Base-by-base conservation (phyloP, 2,113 vertebrate genomes). In the Telmatochromis sp. region DNA sequence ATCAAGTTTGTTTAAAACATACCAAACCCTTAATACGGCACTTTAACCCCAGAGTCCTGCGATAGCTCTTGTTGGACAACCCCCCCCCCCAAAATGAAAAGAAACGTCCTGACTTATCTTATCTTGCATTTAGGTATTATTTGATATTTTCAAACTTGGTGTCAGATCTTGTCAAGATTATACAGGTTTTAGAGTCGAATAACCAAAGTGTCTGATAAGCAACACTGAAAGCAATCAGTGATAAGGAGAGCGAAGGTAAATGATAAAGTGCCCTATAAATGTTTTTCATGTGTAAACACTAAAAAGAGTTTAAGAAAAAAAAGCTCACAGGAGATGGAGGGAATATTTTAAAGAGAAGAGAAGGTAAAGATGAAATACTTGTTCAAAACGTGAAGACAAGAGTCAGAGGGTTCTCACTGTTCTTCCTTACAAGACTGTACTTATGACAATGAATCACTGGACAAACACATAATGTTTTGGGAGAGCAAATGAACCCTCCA, bases 381-480 rank as follows among this genome's bases (percentile, higher is more conserved):
- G 42, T 49, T n/a, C 26, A 65, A 49, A 83, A 54, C 5, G 9
- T 37, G 55, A 6, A 86, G 73, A 14, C 17, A 11, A 81, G 19
- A 91, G 81, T 81, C 31, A 21, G 51, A 70, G 42, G 14, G 84
- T 88, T 91, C 82, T 78, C 78, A 83, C 65, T 86, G 83, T 81
- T 89, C 60, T 73, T 90, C 33, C 31, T 31, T 35, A 35, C 8
- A 54, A 84, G 57, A 31, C 28, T 55, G 81, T 82, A 84, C 93
- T 94, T 92, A 86, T 85, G 84, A 89, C 89, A 83, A 82, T 78
- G 28, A 73, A 82, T 53, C 45, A 1, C 87, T 94, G 92, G 84
- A 88, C 91, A 92, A 93, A 94, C 89, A 96, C 60, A 54, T 51
- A 51, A 42, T 92, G 92, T 94, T 93, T 89, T 89, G 47, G 40